A percentile compares a stretch with the other conserved stretches of the same genome.
These are phyloP conservation scores for Aleadryas rufinucha DNA, from an alignment of 2,113 vertebrate species.

Conservation along the genomic window DNA sequence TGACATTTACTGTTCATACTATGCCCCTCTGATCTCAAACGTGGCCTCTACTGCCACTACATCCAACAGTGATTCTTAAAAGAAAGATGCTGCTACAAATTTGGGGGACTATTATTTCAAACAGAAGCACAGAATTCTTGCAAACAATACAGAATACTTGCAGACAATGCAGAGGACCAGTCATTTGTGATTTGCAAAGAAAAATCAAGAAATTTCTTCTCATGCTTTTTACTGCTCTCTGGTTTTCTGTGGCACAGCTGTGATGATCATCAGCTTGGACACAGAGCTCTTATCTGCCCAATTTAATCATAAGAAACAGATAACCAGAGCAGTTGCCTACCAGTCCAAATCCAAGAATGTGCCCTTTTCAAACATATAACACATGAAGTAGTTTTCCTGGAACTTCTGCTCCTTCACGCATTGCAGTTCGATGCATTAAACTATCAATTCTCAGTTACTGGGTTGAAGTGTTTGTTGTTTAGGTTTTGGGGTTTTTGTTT, in stretches of 20 bases:
- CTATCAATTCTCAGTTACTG: accelerated
- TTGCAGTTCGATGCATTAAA: background rate
- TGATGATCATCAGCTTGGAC: background rate
- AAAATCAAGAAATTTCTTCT: background rate
- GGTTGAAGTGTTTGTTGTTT: background rate
- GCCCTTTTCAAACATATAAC: background rate
- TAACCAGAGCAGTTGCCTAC: background rate
- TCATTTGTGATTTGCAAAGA: background rate
- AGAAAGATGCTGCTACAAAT: background rate
- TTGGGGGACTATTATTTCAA: background rate
- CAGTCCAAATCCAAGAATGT: background rate
- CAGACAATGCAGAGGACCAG: background rate
- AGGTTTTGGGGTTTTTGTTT: background rate
- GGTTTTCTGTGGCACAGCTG: background rate
- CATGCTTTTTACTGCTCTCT: background rate
- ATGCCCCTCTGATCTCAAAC: background rate
- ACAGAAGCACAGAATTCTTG: background rate
- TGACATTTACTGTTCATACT: constrained; percentile 21
- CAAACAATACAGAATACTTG: background rate
- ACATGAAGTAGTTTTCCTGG: background rate
- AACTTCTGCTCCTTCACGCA: background rate
- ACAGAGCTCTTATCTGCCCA: background rate
- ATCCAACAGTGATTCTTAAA: background rate
- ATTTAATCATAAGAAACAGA: background rate
- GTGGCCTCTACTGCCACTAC: background rate